phyloP scores from a whole-genome alignment of 2,888 invertebrate species.

The Choreutis nemorana region DNA sequence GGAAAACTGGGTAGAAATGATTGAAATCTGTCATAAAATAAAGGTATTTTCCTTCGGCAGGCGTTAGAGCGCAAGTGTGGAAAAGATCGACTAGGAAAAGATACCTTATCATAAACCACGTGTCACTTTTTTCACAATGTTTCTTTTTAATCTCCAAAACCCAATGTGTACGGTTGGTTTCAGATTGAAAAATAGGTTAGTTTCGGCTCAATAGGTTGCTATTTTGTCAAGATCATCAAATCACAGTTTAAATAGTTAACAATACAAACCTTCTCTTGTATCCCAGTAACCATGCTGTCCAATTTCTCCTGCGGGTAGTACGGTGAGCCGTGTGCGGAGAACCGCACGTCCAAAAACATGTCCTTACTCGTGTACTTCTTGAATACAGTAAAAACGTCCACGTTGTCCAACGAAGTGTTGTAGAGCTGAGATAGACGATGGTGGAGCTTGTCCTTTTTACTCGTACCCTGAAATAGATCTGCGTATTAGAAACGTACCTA shows the following conservation, averaged over 20 bases:
- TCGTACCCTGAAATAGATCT: constrained; percentile 63
- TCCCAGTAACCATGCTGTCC: constrained; percentile 81
- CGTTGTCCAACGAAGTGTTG: constrained; percentile 80
- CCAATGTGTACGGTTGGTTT: too few relatives aligned
- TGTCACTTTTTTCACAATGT: too few relatives aligned
- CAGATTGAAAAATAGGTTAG: too few relatives aligned
- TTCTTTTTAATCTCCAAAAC: too few relatives aligned
- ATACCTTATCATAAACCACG: too few relatives aligned
- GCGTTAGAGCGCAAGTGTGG: too few relatives aligned
- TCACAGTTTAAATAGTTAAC: too few relatives aligned
- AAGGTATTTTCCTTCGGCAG: constrained; percentile 5
- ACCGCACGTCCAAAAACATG: constrained; percentile 83
- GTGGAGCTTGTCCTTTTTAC: constrained; percentile 77
- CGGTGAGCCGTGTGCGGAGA: constrained; percentile 93
- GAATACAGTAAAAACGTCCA: constrained; percentile 93
- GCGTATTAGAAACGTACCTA: neutral
- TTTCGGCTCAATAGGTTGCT: too few relatives aligned
- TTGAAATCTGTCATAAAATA: too few relatives aligned
- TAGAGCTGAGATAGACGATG: constrained; percentile 68
- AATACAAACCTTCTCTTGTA: constrained; percentile 71
- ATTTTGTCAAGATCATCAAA: too few relatives aligned
- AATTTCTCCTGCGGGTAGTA: constrained; percentile 89
- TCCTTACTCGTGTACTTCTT: constrained; percentile 70
- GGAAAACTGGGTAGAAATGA: too few relatives aligned
- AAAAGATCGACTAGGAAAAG: too few relatives aligned